Base-by-base conservation (phyloP, 2,888 invertebrate genomes). In the Acrocera orbiculus region DNA sequence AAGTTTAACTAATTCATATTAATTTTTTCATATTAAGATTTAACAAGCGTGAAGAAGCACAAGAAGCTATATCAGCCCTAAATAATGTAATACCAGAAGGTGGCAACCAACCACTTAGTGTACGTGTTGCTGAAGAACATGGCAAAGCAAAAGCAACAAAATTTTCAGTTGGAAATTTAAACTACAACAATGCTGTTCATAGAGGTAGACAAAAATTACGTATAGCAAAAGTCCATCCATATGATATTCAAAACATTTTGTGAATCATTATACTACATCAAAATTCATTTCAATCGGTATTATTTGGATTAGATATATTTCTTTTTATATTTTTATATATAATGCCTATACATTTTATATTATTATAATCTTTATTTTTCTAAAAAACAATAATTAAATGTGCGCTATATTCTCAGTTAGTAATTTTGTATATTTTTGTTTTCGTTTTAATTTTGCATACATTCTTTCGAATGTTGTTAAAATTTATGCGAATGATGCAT, bases 11-110 rank as follows among this genome's bases (percentile, higher is more conserved):
- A n/a, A n/a, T n/a, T n/a, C n/a, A n/a, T n/a, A 26, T 31, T 30
- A 30, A 42, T 47, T 36, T 28, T 10, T 34, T 31, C 17, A 28
- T 25, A 24, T 52, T 13, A 49, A 85, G 86, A 60, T 92, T 69
- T 55, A 82, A 86, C 48, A 81, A 80, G 50, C 72, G 83, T 35
- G 81, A 83, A 52, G 85, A 90, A 57, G 90, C 92, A 14, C 82
- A 86, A 52, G 79, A 80, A 46, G 90, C 92, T 38, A 89, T 90
- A 51, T 73, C 76, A 29, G 75, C 76, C 41, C 62, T 92, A 44
- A 83, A 89, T 57, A 83, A 83, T 44, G 77, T 77, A 41, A 75
- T 83, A 59, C 77, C 85, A 32, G 79, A 81, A 46, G 87, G 85
- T 43, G 78, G 80, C 39, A 74, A 76, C 40, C 79, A 85, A 53